phyloP scores from a whole-genome alignment of 2,113 vertebrate species.

The Urocynchramus pylzowi region DNA sequence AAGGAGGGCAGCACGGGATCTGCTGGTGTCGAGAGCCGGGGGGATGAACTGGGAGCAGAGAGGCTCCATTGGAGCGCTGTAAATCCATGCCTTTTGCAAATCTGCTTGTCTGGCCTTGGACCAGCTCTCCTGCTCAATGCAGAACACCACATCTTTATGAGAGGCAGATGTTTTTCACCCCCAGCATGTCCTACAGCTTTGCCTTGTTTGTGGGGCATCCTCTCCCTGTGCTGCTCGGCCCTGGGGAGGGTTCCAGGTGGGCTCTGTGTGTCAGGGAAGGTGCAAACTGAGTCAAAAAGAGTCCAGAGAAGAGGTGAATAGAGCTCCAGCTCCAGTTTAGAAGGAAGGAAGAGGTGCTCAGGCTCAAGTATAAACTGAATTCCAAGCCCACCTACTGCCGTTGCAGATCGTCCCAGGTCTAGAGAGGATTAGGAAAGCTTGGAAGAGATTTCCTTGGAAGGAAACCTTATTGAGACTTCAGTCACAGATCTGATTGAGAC shows the following conservation, averaged over 20 bases:
- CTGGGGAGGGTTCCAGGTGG: neutral
- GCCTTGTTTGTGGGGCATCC: neutral
- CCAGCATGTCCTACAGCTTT: neutral
- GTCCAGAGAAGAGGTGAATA: neutral
- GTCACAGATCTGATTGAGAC: neutral
- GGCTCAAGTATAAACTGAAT: neutral
- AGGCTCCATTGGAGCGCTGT: accelerated
- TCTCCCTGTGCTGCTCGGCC: neutral
- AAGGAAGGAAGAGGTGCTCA: neutral
- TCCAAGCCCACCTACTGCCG: neutral
- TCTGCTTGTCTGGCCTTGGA: neutral
- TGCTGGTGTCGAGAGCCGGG: neutral
- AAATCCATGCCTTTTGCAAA: neutral
- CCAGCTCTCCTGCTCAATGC: neutral
- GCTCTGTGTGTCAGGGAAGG: neutral
- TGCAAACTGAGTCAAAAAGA: neutral
- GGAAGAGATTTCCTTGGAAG: neutral
- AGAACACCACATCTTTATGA: neutral
- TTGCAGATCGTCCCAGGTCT: neutral
- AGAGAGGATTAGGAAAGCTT: neutral
- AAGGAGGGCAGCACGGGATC: neutral
- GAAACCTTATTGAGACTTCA: neutral
- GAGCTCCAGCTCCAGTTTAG: neutral
- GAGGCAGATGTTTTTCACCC: neutral
- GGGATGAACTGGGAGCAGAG: neutral